Conservation (phyloP, 2,113 vertebrate genomes). For the Acanthisitta chloris region DNA sequence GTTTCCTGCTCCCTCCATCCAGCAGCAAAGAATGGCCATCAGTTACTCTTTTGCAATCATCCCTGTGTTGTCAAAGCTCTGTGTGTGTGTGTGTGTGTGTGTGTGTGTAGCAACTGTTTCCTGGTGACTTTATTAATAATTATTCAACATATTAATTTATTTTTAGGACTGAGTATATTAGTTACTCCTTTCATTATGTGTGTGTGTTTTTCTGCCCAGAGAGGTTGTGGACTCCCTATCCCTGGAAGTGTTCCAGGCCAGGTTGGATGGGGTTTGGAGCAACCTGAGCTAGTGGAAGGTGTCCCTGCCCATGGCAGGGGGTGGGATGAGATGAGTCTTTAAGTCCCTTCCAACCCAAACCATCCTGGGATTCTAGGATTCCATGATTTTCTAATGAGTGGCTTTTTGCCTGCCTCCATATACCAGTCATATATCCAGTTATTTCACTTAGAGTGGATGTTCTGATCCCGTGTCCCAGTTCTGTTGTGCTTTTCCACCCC, state of each 20-base stretch:
- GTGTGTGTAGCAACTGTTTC: neutral
- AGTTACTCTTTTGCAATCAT: neutral
- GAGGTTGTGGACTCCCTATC: neutral
- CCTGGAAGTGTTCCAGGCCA: neutral
- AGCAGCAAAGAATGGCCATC: neutral
- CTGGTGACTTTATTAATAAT: neutral
- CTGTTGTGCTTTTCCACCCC: fast-evolving
- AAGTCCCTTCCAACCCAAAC: neutral
- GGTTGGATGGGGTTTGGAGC: neutral
- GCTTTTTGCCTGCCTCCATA: neutral
- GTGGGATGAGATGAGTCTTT: neutral
- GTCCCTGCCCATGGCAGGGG: neutral
- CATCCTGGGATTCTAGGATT: neutral
- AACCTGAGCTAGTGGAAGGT: fast-evolving
- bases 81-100: fast-evolving
- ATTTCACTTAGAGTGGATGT: neutral
- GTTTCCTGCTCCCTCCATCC: neutral
- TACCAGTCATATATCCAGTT: no score
- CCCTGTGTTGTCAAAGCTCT: no score
- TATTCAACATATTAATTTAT: neutral
- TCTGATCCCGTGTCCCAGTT: neutral
- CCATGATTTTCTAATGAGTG: neutral
- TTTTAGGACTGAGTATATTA: neutral
- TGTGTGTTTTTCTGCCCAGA: fast-evolving
- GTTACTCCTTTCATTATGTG: fast-evolving